Conservation (phyloP, 2,797 vertebrate species). For the Sibirionetta formosa region DNA sequence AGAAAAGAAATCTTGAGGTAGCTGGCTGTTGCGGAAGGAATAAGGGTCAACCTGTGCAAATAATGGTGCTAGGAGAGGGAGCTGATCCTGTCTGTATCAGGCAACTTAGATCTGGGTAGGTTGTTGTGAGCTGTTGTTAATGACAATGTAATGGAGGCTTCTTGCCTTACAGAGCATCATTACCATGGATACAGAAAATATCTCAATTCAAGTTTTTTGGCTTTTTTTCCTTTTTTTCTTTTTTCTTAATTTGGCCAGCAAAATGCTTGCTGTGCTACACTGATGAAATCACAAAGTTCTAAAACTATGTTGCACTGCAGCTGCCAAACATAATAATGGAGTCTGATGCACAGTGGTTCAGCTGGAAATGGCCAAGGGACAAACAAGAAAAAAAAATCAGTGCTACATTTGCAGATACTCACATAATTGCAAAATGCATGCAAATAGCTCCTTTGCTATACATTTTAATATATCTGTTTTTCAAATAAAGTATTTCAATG, state of each 20-base stretch:
- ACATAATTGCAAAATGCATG: neutral
- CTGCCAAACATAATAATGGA: constrained; percentile 30
- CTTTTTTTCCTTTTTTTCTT: neutral
- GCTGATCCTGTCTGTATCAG: neutral
- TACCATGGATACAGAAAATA: constrained; percentile 1
- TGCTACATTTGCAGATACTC: neutral
- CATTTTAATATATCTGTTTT: neutral
- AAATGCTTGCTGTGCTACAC: neutral
- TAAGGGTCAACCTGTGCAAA: neutral
- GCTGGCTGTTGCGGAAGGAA: neutral
- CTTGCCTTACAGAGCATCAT: neutral
- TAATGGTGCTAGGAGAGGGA: neutral
- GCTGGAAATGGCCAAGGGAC: neutral
- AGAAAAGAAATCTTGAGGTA: neutral
- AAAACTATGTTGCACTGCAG: constrained; percentile 19
- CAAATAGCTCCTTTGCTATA: neutral
- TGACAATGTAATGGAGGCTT: neutral
- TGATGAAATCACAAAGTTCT: constrained; percentile 51
- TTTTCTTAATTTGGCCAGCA: neutral
- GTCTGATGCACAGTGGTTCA: constrained; percentile 14
- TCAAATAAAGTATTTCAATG: neutral
- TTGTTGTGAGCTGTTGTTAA: neutral
- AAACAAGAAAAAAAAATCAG: neutral
- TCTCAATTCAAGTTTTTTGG: neutral
- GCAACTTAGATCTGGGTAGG: accelerated